Evolutionary conservation across 1,140 invertebrate genomes (phyloP), one percentile per base, ranked within the genome.

Genomic region (Solen grandis): DNA sequence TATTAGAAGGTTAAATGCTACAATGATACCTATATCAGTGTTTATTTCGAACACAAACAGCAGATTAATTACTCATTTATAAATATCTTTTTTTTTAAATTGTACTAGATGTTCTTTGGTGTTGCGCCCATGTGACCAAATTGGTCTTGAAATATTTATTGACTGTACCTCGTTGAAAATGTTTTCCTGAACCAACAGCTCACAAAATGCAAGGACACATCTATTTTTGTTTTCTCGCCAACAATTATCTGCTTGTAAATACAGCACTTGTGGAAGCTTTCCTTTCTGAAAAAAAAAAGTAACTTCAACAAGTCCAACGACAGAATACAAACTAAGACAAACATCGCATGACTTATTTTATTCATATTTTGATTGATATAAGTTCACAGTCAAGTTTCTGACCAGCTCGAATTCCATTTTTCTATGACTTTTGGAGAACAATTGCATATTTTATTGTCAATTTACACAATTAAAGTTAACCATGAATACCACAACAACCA

Each of bases 121-220:
- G n/a, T n/a, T n/a, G 46, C n/a, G 46, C 46, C n/a, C 46, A 13
- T 50, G 46, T 14, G 27, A 27, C 27, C 27, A 59, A 16, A 59
- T 25, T 13, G 55, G 22, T 59, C 27, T 25, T 62, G 59, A 3
- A 62, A 19, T 3, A 62, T 29, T 29, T 31, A 29, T 27, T 62
- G 19, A 22, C n/a, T n/a, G n/a, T 50, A 68, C 65, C 65, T 68
- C 65, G 52, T 68, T 46, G 29, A 68, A 68, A 36, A 68, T 68
- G 16, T 27, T 68, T 50, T 68, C 38, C 52, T 16, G 14, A 5
- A 68, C 65, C 4, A 68, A 31, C 14, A 68, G 65, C 41, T 68
- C 65, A 52, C 65, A 68, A 29, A 68, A 68, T 5, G 38, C 65
- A 1, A 68, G 25, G 8, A 68, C 41, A 50, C 52, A 68, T 31